Conservation (phyloP, 2,113 vertebrate genomes). For the Vulpes vulpes region DNA sequence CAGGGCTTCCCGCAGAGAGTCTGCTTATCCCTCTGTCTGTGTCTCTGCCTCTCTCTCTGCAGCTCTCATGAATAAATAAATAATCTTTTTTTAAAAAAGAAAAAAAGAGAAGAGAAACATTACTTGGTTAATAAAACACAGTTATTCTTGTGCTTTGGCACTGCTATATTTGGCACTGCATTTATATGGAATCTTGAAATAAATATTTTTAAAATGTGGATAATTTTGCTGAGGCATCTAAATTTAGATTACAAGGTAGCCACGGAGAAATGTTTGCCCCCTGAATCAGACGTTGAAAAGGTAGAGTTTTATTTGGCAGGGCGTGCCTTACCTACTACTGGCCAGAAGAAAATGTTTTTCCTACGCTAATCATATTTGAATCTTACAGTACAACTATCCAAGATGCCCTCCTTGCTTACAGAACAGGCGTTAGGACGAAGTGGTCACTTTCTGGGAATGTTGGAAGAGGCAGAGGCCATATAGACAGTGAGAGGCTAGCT, state of each 20-base stretch:
- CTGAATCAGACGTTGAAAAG: neutral
- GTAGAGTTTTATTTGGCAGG: constrained; percentile 48
- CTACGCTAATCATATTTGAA: neutral
- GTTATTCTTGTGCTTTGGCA: neutral
- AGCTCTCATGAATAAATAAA: too few species aligned
- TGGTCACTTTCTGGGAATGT: neutral
- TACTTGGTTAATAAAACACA: neutral
- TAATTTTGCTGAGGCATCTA: constrained; percentile 29
- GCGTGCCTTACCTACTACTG: neutral
- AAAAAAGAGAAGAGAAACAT: neutral
- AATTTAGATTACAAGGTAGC: constrained; percentile 11
- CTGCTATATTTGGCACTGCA: neutral
- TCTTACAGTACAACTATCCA: constrained; percentile 46
- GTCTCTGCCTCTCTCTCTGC: too few species aligned
- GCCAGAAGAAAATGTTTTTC: constrained; percentile 23
- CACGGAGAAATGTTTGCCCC: constrained; percentile 37
- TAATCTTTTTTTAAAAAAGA: too few species aligned
- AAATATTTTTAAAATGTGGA: constrained; percentile 12
- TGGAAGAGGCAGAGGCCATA: neutral
- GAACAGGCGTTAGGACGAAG: neutral
- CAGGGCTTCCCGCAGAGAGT: too few species aligned
- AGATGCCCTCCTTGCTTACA: neutral
- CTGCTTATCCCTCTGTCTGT: too few species aligned
- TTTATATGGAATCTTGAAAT: constrained; percentile 57
- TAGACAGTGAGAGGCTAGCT: neutral